phyloP scores from a whole-genome alignment of 1,140 invertebrate genomes.

The Zophobas morio region DNA sequence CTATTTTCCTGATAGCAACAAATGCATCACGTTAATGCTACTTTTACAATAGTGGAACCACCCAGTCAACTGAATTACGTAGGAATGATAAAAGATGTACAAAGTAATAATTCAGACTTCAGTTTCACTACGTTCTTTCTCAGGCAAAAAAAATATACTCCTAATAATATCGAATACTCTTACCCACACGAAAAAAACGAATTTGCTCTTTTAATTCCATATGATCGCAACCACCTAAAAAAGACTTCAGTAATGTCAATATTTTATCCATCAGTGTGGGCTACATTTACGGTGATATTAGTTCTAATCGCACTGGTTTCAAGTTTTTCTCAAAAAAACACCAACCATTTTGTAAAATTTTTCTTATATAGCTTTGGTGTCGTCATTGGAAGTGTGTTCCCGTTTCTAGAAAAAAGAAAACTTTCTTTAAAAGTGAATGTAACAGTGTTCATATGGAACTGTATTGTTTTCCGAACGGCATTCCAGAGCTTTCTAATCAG shows the following conservation, averaged over 20 bases:
- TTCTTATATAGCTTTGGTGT: neutral
- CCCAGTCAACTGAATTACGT: no score
- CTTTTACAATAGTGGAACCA: no score
- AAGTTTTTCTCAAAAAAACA: neutral
- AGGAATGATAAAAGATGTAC: neutral
- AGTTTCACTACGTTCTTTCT: conserved; percentile 2
- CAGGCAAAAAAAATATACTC: neutral
- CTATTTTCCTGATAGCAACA: no score
- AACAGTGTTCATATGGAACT: neutral
- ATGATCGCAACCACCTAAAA: neutral
- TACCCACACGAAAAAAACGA: conserved; percentile 18
- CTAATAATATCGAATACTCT: neutral
- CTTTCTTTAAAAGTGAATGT: neutral
- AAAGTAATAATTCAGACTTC: conserved; percentile 16
- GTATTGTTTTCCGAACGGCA: neutral
- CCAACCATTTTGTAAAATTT: neutral
- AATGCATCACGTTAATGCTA: no score
- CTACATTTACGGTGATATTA: neutral
- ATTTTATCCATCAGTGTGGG: neutral
- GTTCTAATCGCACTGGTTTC: neutral
- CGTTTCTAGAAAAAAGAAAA: neutral
- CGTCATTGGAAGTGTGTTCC: neutral
- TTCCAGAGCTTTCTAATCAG: neutral
- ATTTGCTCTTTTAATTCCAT: neutral
- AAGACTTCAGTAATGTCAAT: neutral